These are phyloP conservation scores for Clarias pachynema DNA, from an alignment of 2,797 vertebrate genomes.

Conservation along the genomic window DNA sequence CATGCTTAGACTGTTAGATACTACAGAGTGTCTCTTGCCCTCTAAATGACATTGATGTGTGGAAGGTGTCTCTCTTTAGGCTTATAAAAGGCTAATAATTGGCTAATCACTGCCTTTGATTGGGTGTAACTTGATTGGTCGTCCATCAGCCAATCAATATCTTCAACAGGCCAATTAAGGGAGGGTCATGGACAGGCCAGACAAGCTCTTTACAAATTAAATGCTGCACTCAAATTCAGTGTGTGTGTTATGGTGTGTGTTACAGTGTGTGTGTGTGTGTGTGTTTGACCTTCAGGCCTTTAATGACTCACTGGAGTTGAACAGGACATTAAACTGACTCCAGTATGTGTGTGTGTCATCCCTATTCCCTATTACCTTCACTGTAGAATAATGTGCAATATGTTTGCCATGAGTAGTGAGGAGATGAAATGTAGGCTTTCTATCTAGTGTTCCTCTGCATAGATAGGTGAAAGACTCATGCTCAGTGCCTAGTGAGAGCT, in stretches of 20 bases:
- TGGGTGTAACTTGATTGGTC: constrained; percentile 73
- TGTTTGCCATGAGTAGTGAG: not conserved
- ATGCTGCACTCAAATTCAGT: constrained; percentile 77
- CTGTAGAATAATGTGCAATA: not conserved
- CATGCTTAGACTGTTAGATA: not conserved
- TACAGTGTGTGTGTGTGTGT: constrained; percentile 58
- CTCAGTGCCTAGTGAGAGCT: not conserved
- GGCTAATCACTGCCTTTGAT: constrained; percentile 67
- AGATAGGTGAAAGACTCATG: not conserved
- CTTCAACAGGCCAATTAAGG: constrained; percentile 81
- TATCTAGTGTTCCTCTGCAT: not conserved
- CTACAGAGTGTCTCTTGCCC: constrained; percentile 50
- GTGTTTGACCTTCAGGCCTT: constrained; percentile 70
- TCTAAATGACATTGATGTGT: constrained; percentile 70
- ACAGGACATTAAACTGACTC: constrained; percentile 69
- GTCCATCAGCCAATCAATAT: constrained; percentile 78
- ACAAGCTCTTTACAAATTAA: constrained; percentile 80
- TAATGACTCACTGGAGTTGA: constrained; percentile 72
- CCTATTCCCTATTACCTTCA: not conserved
- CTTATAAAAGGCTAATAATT: constrained; percentile 69
- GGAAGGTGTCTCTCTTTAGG: constrained; percentile 56
- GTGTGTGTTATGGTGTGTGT: constrained; percentile 53
- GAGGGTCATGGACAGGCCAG: constrained; percentile 77
- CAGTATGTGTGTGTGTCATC: constrained; percentile 35
- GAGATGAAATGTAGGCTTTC: not conserved